These are phyloP conservation scores for Microplitis manilae DNA, from an alignment of 2,888 invertebrate species.

Conservation along the genomic window DNA sequence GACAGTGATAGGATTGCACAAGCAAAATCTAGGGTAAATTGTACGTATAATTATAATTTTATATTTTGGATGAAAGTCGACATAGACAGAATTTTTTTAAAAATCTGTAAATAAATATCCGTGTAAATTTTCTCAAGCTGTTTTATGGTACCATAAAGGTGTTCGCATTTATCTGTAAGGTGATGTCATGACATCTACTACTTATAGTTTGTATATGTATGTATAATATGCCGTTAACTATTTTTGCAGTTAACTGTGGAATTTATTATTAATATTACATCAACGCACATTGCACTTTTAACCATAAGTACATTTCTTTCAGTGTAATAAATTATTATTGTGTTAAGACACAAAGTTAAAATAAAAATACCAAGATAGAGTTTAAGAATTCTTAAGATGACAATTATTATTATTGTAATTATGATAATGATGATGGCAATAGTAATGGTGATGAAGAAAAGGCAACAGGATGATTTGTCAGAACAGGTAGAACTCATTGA, in stretches of 20 bases:
- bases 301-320: not conserved
- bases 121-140: constrained; percentile 18
- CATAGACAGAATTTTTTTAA: not conserved
- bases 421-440: not conserved
- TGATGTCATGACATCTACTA: constrained; percentile 2
- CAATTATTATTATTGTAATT: not conserved
- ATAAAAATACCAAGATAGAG: not conserved
- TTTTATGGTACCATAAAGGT: constrained; percentile 17
- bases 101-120: not conserved
- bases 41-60: constrained; percentile 23
- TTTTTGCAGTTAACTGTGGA: not conserved
- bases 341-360: not conserved
- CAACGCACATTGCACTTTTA: not conserved
- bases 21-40: constrained; percentile 4
- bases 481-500: constrained; percentile 8
- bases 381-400: not conserved
- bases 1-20: constrained; percentile 1
- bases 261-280: not conserved
- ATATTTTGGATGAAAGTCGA: constrained; percentile 13
- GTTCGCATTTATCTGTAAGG: not conserved
- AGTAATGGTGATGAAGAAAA: not conserved
- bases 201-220: not conserved
- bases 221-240: not conserved
- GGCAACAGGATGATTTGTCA: not conserved
- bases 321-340: not conserved